These are phyloP conservation scores for Arctocebus calabarensis DNA, from an alignment of 2,797 vertebrate species.

Conservation along the genomic window DNA sequence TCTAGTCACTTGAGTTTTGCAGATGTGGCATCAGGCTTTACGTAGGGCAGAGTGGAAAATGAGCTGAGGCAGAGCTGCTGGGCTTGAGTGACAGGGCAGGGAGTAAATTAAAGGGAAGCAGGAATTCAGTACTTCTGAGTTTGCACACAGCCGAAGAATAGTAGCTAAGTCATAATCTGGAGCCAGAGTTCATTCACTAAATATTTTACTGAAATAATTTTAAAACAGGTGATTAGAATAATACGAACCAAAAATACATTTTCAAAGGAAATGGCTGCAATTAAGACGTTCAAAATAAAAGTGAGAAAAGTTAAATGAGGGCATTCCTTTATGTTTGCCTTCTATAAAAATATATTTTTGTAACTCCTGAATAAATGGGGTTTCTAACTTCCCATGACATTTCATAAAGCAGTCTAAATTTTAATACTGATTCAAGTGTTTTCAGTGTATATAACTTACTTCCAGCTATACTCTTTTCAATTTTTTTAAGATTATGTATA, in stretches of 20 bases:
- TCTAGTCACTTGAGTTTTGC: neutral
- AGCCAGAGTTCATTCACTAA: conserved; percentile 46
- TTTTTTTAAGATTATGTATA: neutral
- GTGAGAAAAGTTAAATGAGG: conserved; percentile 1
- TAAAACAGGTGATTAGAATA: conserved; percentile 38
- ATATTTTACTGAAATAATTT: conserved; percentile 21
- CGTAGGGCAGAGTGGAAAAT: accelerated
- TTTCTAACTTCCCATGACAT: neutral
- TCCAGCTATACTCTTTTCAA: neutral
- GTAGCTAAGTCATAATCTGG: neutral
- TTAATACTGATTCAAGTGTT: neutral
- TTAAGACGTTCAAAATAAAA: conserved; percentile 45
- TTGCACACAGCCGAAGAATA: neutral
- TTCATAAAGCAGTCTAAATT: neutral
- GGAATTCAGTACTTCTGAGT: neutral
- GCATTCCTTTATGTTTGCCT: neutral
- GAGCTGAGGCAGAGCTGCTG: neutral
- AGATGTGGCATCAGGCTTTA: neutral
- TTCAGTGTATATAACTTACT: neutral
- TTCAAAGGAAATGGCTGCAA: conserved; percentile 57
- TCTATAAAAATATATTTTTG: conserved; percentile 32
- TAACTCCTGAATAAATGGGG: neutral
- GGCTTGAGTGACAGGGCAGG: neutral
- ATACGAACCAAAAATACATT: conserved; percentile 49
- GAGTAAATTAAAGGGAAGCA: neutral